phyloP scores from a whole-genome alignment of 1,140 invertebrate species.

The Neodiprion fabricii region DNA sequence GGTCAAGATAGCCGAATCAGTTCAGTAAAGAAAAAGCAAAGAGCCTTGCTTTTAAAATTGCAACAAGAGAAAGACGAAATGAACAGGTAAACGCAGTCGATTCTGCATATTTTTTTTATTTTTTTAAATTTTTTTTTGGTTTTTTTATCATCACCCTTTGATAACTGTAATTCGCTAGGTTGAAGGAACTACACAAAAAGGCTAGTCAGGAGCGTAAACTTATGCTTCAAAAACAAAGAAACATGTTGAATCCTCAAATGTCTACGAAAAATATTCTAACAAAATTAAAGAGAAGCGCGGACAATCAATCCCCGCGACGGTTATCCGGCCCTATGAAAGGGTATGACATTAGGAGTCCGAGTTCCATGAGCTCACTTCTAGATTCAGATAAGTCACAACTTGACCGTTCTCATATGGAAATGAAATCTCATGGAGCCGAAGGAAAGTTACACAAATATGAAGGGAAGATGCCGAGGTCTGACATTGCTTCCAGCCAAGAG shows the following conservation, averaged over 20 bases:
- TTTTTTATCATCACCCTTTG: slow-evolving; percentile 17
- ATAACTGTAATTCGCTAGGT: slow-evolving; percentile 34
- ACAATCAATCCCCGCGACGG: slow-evolving; percentile 55
- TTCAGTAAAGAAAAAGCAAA: slow-evolving; percentile 64
- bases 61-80: slow-evolving; percentile 66
- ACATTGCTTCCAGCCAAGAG: slow-evolving; percentile 24
- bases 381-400: slow-evolving; percentile 59
- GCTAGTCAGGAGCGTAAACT: slow-evolving; percentile 59
- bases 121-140: slow-evolving; percentile 20
- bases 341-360: slow-evolving; percentile 59
- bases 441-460: slow-evolving; percentile 35
- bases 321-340: slow-evolving; percentile 60
- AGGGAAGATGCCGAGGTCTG: slow-evolving; percentile 20
- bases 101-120: slow-evolving; percentile 17
- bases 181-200: slow-evolving; percentile 57
- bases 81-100: slow-evolving; percentile 44
- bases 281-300: slow-evolving; percentile 57
- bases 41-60: slow-evolving; percentile 59
- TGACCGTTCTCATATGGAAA: slow-evolving; percentile 49
- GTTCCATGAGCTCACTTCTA: slow-evolving; percentile 56
- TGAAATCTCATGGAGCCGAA: slow-evolving; percentile 37
- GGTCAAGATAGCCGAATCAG: slow-evolving; percentile 61
- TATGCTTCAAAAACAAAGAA: slow-evolving; percentile 57
- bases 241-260: slow-evolving; percentile 61
- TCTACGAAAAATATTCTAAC: slow-evolving; percentile 60